Percentiles rank a stretch among this genome's conserved stretches.
Conservation (phyloP, 2,113 vertebrate species). For the Brachypodius melanocephalos region DNA sequence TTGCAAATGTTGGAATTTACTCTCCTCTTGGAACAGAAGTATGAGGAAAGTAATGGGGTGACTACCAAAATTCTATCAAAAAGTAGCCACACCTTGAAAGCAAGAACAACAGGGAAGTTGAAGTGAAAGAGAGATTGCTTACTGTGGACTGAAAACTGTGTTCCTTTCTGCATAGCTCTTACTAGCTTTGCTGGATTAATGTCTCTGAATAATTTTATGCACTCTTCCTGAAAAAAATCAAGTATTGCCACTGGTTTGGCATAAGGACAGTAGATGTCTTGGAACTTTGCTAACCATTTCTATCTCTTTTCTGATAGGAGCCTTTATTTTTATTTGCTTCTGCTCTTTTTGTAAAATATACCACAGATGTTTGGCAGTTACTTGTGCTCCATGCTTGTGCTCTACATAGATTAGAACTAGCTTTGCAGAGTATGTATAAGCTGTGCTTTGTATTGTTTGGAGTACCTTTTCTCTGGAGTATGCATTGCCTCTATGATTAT, state of each 20-base stretch:
- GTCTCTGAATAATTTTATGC: neutral
- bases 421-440: neutral
- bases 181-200: neutral
- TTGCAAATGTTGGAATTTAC: neutral
- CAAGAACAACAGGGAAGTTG: neutral
- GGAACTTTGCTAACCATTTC: neutral
- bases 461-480: neutral
- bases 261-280: neutral
- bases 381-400: neutral
- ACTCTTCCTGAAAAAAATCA: neutral
- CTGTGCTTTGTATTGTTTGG: neutral
- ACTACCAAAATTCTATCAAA: neutral
- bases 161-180: neutral
- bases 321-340: neutral
- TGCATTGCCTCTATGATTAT: neutral
- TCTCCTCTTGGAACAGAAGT: neutral
- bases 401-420: neutral
- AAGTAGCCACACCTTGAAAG: neutral
- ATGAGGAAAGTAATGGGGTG: neutral
- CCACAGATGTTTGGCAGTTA: rapidly evolving
- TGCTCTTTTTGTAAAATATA: neutral
- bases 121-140: neutral
- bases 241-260: neutral
- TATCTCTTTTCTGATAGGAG: neutral
- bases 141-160: neutral